Conservation (phyloP, 2,888 invertebrate genomes). For the Orthonychiurus folsomi region DNA sequence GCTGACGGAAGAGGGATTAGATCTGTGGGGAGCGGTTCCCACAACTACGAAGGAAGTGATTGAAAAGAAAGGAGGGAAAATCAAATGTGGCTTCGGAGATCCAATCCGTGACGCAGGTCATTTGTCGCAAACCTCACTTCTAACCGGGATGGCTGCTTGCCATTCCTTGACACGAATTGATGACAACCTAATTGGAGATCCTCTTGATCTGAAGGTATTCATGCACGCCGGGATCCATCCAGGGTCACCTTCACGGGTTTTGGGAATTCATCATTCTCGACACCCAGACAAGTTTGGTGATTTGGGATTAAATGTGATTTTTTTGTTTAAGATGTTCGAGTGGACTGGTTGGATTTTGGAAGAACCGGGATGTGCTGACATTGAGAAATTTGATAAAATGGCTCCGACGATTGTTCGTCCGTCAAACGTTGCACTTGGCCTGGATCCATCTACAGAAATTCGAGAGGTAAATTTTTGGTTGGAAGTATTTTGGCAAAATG, state of each 20-base stretch:
- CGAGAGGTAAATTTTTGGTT: too few species aligned
- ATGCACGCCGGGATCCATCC: neutral
- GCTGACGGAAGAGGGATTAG: constrained; percentile 88
- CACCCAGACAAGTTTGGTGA: neutral
- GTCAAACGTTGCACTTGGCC: neutral
- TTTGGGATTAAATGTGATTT: constrained; percentile 1
- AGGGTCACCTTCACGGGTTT: too few species aligned
- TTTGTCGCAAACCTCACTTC: constrained; percentile 43
- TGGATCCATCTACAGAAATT: too few species aligned
- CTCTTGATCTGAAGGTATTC: constrained; percentile 74
- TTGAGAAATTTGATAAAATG: constrained; percentile 73
- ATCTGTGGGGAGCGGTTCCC: constrained; percentile 86
- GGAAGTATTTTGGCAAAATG: too few species aligned
- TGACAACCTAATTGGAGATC: constrained; percentile 80
- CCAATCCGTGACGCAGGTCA: constrained; percentile 28
- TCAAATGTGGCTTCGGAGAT: constrained; percentile 22
- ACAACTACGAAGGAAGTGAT: constrained; percentile 40
- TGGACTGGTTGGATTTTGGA: constrained; percentile 85
- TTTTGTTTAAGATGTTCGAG: constrained; percentile 71
- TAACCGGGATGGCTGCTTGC: constrained; percentile 79
- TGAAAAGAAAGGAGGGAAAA: neutral
- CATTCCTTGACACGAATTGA: constrained; percentile 88
- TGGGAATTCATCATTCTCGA: neutral
- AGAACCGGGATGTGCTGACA: constrained; percentile 75
- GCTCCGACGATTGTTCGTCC: constrained; percentile 78